These are phyloP conservation scores for Liopterus haemorrhoidalis DNA, from an alignment of 2,888 invertebrate genomes.

Conservation along the genomic window DNA sequence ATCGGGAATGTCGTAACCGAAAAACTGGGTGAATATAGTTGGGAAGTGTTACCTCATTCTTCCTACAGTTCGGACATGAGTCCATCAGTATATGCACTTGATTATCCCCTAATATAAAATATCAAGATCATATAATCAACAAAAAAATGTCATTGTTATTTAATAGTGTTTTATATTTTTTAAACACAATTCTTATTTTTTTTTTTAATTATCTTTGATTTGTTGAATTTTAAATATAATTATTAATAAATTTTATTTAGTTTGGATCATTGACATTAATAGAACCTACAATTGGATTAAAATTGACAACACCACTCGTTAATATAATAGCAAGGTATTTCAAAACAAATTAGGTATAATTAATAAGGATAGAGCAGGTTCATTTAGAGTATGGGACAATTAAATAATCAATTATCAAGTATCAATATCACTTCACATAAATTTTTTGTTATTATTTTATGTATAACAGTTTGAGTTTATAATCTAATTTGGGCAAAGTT, in stretches of 20 bases:
- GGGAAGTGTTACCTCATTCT: too few species aligned
- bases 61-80: too few species aligned
- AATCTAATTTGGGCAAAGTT: too few species aligned
- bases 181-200: neutral
- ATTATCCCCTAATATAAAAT: too few species aligned
- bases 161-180: neutral
- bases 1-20: too few species aligned
- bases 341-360: constrained; percentile 12
- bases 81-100: too few species aligned
- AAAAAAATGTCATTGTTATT: neutral
- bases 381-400: neutral
- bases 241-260: constrained; percentile 46
- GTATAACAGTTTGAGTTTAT: constrained; percentile 3
- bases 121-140: too few species aligned
- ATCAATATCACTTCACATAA: too few species aligned
- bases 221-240: neutral
- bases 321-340: constrained; percentile 86
- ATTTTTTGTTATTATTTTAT: too few species aligned
- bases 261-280: constrained; percentile 83
- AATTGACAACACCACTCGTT: constrained; percentile 83
- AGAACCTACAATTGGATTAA: constrained; percentile 79
- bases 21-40: too few species aligned
- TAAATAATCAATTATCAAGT: too few species aligned
- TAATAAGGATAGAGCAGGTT: constrained; percentile 43
- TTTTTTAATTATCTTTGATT: constrained; percentile 4